Base-by-base conservation (phyloP, 1,140 invertebrate species). In the Euglossa dilemma region DNA sequence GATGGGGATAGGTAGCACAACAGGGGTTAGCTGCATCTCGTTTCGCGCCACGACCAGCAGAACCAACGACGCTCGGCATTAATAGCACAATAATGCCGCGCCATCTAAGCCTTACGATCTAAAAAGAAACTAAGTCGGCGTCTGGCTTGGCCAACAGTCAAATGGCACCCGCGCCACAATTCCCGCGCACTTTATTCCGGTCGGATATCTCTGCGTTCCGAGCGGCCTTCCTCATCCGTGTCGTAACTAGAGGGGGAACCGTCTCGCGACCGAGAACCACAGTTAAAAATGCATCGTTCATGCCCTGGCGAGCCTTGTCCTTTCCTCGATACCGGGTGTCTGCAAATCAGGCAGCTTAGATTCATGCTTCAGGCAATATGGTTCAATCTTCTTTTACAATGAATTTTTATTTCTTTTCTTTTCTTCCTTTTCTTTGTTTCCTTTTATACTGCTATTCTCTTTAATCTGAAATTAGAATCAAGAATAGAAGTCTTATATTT, bases 91-190 rank as follows among this genome's bases (percentile, higher is more conserved):
- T 88, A 88, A 87, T 80, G 57, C 52, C 63, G 69, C 63, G 25
- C 12, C 83, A 71, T 72, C 82, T 88, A 87, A 88, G 83, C 56
- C 74, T 75, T 84, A 87, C 82, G 82, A 63, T 88, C 81, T 83
- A 88, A 88, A 88, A 88, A 88, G 86, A 83, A 88, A 88, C 79
- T 63, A 82, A 88, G 75, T 80, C 83, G 66, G 61, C 74, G 67
- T 43, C 82, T 63, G 59, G 69, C 66, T 88, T 88, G 87, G 87
- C 87, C 73, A 66, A 66, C 59, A 76, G 75, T 88, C 87, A 88
- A 88, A 88, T 85, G 71, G 78, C 83, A 77, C 54, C 63, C 83
- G 52, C 59, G 69, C 36, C 72, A 54, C 57, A 47, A 78, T 88
- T 63, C 36, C 71, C 70, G 50, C 25, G 25, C 47, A 71, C 78